Conservation (phyloP, 2,113 vertebrate species). For the Cyphomyrus plagiostoma region DNA sequence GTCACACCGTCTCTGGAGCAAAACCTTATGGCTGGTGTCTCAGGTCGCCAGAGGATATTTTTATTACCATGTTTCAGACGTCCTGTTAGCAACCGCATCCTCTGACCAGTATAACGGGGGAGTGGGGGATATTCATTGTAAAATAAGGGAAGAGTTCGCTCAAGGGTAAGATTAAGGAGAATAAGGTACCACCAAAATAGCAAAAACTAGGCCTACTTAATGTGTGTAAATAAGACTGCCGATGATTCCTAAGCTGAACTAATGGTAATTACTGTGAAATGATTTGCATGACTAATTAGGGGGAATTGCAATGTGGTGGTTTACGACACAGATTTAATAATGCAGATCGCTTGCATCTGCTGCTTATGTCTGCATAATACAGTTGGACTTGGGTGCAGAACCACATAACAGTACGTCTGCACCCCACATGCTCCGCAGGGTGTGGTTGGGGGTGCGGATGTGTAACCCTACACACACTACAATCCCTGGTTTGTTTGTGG, state of each 20-base stretch:
- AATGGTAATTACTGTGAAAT: slow-evolving; percentile 11
- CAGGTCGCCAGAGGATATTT: neutral
- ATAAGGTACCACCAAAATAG: neutral
- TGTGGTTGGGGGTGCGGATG: neutral
- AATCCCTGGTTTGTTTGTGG: neutral
- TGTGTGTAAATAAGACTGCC: slow-evolving; percentile 12
- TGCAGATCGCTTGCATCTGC: neutral
- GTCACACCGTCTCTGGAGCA: neutral
- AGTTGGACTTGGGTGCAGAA: neutral
- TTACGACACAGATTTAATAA: slow-evolving; percentile 3
- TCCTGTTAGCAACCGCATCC: neutral
- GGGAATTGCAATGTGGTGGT: slow-evolving; percentile 4
- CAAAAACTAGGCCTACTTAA: slow-evolving; percentile 5
- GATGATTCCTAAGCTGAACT: slow-evolving; percentile 6
- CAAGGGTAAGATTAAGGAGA: slow-evolving; percentile 1
- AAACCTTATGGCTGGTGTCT: neutral
- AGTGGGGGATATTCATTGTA: neutral
- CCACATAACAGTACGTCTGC: neutral
- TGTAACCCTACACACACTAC: neutral
- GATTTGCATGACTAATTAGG: slow-evolving; percentile 12
- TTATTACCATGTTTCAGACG: neutral
- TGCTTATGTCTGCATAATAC: neutral
- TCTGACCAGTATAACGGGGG: neutral
- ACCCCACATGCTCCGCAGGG: neutral
- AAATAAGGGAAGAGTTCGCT: neutral